Evolutionary conservation across 2,888 invertebrate species (phyloP).

Genomic region (Chloroclysta siterata): DNA sequence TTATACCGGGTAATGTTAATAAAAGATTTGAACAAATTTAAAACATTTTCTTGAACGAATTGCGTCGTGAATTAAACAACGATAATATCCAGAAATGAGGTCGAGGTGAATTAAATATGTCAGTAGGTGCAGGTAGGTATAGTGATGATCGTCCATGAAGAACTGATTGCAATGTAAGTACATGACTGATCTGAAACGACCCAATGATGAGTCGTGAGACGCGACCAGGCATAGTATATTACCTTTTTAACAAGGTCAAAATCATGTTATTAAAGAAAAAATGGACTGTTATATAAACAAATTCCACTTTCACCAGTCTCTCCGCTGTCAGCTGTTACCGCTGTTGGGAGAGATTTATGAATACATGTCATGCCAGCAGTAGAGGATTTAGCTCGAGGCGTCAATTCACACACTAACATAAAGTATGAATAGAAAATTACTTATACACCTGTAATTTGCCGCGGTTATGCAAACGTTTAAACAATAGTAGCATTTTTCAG

Average conservation of each 20-base stretch:
- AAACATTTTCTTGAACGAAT: conserved; percentile 12
- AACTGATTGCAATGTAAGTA: conserved; percentile 20
- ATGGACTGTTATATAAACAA: conserved; percentile 31
- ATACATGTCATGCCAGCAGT: conserved; percentile 36
- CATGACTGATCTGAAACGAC: not conserved
- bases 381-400: conserved; percentile 42
- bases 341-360: conserved; percentile 50
- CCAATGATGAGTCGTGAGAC: not conserved
- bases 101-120: conserved; percentile 44
- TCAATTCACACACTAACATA: conserved; percentile 41
- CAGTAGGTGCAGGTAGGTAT: conserved; percentile 25
- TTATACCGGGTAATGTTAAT: too few species aligned
- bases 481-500: conserved; percentile 31
- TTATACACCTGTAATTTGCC: conserved; percentile 40
- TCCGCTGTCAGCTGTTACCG: conserved; percentile 45
- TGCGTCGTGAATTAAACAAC: conserved; percentile 40
- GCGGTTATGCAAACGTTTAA: conserved; percentile 36
- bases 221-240: too few species aligned
- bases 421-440: conserved; percentile 43
- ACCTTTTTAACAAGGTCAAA: conserved; percentile 1
- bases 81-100: conserved; percentile 41
- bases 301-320: conserved; percentile 51
- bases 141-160: conserved; percentile 12
- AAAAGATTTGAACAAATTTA: not conserved
- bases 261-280: not conserved